Base-by-base conservation (phyloP, 2,888 invertebrate species). In the Mythimna ferrago region DNA sequence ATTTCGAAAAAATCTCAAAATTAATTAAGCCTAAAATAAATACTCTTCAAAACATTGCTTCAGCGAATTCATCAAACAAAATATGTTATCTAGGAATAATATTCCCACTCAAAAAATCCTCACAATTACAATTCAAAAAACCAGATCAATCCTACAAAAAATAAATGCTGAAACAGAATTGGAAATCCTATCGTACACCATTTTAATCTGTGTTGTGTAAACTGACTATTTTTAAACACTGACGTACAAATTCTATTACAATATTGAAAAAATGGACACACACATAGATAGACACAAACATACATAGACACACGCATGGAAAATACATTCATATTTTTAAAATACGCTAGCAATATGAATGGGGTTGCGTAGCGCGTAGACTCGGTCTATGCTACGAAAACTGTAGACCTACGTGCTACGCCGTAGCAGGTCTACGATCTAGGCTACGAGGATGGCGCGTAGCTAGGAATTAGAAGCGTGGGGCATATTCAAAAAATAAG, bases 361-460 rank as follows among this genome's bases (percentile, higher is more conserved):
- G 86, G 84, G 84, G 75, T 84, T 80, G 72, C 81, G 84, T 84
- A 79, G 82, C 78, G 70, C 86, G 87, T 89, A 87, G 85, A 71
- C 75, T 38, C 71, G 56, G 51, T 82, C 87, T 87, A 87, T 85
- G 88, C 91, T 91, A 91, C 91, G 89, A 83, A 85, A 86, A 86
- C 88, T 88, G 87, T 87, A 84, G 88, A 89, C 77, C 19, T 57
- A 56, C 3, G 38, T 41, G 82, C 74, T 91, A 91, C 91, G 89
- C 16, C 89, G 90, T 91, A 92, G 91, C 86, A 80, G 85, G 87
- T 88, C 76, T 81, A 73, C 87, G 84, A 71, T 87, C 86, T 87
- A 87, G 65, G 85, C 84, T 78, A 82, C 81, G 81, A 68, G 51
- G 32, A 61, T 61, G 60, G 61, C 51, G 77, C 72, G 77, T 79